A percentile compares a stretch with the other conserved stretches of the same genome.
Conservation (phyloP, 2,888 invertebrate species). For the Tachina grossa region DNA sequence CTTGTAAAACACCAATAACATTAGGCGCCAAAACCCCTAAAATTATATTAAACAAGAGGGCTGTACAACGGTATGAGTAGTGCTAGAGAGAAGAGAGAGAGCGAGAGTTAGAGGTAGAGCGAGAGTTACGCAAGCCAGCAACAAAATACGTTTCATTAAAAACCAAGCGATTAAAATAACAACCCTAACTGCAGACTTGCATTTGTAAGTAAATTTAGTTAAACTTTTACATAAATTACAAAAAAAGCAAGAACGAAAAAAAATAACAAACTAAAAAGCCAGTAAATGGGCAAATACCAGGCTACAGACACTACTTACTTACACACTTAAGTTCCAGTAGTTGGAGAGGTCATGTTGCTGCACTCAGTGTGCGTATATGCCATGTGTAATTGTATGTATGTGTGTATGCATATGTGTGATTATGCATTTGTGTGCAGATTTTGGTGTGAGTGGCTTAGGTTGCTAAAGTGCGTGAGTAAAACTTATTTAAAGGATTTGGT, state of each 20-base stretch:
- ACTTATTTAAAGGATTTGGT: slow-evolving; percentile 63
- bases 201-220: slow-evolving; percentile 55
- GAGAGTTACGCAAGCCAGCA: slow-evolving; percentile 26
- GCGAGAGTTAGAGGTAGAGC: neutral
- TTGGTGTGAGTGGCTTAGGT: slow-evolving; percentile 62
- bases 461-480: slow-evolving; percentile 68
- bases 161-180: slow-evolving; percentile 59
- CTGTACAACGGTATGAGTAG: neutral
- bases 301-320: slow-evolving; percentile 20
- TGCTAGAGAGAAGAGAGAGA: neutral
- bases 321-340: neutral
- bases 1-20: slow-evolving; percentile 33
- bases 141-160: slow-evolving; percentile 55
- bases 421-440: slow-evolving; percentile 62
- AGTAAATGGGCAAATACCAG: slow-evolving; percentile 37
- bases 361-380: slow-evolving; percentile 57
- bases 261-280: slow-evolving; percentile 10
- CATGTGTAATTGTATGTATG: neutral
- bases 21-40: slow-evolving; percentile 61
- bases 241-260: slow-evolving; percentile 26
- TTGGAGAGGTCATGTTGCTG: slow-evolving; percentile 72
- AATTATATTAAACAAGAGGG: slow-evolving; percentile 33
- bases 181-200: slow-evolving; percentile 54
- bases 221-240: slow-evolving; percentile 67
- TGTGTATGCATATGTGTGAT: slow-evolving; percentile 31